These are phyloP conservation scores for Erpornis zantholeuca DNA, from an alignment of 2,113 vertebrate species.

Conservation along the genomic window DNA sequence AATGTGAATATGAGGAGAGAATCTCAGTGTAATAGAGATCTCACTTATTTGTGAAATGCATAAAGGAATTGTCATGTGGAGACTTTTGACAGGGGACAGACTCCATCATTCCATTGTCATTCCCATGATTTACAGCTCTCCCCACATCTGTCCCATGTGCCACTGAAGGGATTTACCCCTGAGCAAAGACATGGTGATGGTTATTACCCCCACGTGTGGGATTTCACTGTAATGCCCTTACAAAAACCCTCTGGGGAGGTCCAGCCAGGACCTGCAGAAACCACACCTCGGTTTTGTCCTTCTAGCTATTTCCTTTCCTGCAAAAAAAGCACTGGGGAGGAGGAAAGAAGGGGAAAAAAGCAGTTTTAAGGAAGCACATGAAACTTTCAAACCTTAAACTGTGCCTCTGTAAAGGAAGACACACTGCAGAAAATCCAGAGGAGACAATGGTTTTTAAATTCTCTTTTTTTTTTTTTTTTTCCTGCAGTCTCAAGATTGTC, in stretches of 20 bases:
- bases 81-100: background rate
- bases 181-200: background rate
- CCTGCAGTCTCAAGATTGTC: background rate
- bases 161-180: background rate
- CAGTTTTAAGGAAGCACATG: background rate
- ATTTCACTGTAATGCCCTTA: background rate
- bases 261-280: background rate
- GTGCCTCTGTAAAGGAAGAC: background rate
- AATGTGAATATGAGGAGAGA: background rate
- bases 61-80: background rate
- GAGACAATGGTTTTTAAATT: background rate
- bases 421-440: background rate
- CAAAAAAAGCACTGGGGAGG: rapidly evolving
- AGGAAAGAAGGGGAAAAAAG: background rate
- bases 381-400: background rate
- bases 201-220: background rate
- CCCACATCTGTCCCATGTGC: background rate
- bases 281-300: background rate
- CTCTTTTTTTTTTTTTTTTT: background rate
- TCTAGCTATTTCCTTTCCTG: background rate
- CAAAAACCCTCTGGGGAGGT: background rate
- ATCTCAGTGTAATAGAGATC: background rate
- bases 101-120: background rate
- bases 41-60: background rate
- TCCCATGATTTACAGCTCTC: background rate